These are phyloP conservation scores for Sebastes umbrosus DNA, from an alignment of 2,797 vertebrate genomes.

Conservation along the genomic window DNA sequence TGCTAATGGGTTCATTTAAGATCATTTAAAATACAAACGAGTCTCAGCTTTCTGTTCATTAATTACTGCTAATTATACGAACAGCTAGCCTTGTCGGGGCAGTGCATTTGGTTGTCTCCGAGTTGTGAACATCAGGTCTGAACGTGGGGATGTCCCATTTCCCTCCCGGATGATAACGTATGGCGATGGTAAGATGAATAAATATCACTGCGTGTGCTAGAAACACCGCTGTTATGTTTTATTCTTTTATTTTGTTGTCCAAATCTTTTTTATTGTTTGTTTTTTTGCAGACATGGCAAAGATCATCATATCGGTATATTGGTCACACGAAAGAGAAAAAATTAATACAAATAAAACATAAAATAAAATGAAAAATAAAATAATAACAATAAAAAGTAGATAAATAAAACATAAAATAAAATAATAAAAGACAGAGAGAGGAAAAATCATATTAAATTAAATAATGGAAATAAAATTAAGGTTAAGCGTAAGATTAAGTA, in stretches of 20 bases:
- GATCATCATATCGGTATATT: too few relatives aligned
- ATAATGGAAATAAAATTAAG: too few relatives aligned
- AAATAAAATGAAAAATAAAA: too few relatives aligned
- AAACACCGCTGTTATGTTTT: background rate
- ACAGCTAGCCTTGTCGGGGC: constrained; percentile 91
- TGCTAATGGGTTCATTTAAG: constrained; percentile 99
- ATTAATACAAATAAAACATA: too few relatives aligned
- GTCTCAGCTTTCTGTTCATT: constrained; percentile 98
- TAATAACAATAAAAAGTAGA: too few relatives aligned
- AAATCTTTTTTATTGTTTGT: too few relatives aligned
- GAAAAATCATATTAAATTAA: too few relatives aligned
- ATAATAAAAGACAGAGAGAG: too few relatives aligned
- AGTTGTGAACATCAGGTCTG: constrained; percentile 63
- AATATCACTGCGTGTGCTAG: background rate
- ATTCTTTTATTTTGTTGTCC: background rate
- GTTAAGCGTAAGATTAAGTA: too few relatives aligned
- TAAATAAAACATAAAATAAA: too few relatives aligned
- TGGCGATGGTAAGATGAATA: constrained; percentile 25
- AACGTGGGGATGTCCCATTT: constrained; percentile 54
- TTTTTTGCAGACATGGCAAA: too few relatives aligned
- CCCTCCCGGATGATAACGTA: constrained; percentile 38
- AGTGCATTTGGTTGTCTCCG: constrained; percentile 69
- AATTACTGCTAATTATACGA: constrained; percentile 99
- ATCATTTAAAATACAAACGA: constrained; percentile 99
- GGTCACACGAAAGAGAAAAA: too few relatives aligned